Conservation (phyloP, 2,888 invertebrate species). For the Acleris literana region DNA sequence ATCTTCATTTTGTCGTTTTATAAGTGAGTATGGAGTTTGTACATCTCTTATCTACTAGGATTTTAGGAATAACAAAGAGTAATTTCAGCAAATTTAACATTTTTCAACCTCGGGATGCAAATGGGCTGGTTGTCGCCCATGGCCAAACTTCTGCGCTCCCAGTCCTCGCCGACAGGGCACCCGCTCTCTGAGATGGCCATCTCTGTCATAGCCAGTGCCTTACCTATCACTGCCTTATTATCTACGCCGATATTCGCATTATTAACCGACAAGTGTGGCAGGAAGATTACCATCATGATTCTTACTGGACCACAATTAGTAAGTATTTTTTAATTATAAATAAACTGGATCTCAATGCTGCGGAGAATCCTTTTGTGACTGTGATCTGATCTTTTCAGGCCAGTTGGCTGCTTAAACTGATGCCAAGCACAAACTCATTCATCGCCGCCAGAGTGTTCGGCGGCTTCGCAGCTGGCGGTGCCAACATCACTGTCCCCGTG, state of each 20-base stretch:
- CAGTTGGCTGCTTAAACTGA: constrained; percentile 55
- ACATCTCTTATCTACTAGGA: no score
- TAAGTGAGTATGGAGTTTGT: no score
- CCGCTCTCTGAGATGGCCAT: constrained; percentile 51
- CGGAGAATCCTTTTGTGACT: no score
- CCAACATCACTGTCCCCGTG: constrained; percentile 60
- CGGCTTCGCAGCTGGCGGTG: constrained; percentile 61
- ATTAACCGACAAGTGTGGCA: constrained; percentile 54
- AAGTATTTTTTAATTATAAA: constrained; percentile 43
- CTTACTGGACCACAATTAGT: constrained; percentile 65
- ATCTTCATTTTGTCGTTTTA: no score
- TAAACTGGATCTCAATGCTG: no score
- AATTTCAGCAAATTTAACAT: constrained; percentile 56
- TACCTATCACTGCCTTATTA: constrained; percentile 57
- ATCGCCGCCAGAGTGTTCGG: constrained; percentile 55
- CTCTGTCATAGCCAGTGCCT: constrained; percentile 60
- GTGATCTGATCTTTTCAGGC: constrained; percentile 49
- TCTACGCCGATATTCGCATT: constrained; percentile 59
- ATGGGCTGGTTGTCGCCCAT: constrained; percentile 64
- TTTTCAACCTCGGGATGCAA: constrained; percentile 57
- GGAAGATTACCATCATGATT: constrained; percentile 58
- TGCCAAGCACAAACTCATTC: constrained; percentile 49
- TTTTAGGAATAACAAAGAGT: not conserved
- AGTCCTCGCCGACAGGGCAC: constrained; percentile 46
- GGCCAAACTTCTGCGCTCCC: constrained; percentile 51